These are phyloP conservation scores for Acanthornis magna DNA, from an alignment of 2,797 vertebrate genomes.

Conservation along the genomic window DNA sequence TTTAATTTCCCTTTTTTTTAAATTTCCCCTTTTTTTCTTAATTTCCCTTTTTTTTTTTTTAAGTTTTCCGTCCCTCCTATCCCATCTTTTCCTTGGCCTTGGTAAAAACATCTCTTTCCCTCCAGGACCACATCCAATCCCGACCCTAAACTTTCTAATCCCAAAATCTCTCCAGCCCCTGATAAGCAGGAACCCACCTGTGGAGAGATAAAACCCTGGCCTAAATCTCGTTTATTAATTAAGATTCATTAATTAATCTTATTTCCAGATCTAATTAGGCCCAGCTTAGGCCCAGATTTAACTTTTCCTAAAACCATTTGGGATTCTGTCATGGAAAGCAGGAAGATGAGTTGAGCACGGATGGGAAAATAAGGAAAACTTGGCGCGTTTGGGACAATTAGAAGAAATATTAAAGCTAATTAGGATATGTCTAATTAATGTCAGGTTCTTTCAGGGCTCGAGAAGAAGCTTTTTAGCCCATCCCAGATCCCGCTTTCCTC, in stretches of 20 bases:
- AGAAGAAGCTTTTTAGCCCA: neutral
- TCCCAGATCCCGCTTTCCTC: neutral
- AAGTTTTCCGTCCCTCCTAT: neutral
- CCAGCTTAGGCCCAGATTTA: neutral
- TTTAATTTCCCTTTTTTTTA: too few species aligned
- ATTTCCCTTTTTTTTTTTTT: too few species aligned
- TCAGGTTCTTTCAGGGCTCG: neutral
- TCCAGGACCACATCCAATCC: too few species aligned
- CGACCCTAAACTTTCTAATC: neutral
- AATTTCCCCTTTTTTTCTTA: too few species aligned
- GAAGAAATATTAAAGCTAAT: neutral
- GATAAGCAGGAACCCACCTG: neutral
- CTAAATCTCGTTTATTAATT: neutral
- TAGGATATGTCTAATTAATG: neutral
- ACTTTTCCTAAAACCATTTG: neutral
- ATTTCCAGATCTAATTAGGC: neutral
- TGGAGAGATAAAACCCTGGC: accelerated
- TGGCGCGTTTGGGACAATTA: neutral
- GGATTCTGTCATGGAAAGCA: neutral
- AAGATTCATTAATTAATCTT: too few species aligned
- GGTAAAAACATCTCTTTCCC: neutral
- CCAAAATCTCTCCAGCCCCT: neutral
- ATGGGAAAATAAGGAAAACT: neutral
- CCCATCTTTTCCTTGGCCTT: neutral
- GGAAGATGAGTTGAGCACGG: accelerated